Conservation (phyloP, 1,140 invertebrate genomes). For the Zaprionus davidi region DNA sequence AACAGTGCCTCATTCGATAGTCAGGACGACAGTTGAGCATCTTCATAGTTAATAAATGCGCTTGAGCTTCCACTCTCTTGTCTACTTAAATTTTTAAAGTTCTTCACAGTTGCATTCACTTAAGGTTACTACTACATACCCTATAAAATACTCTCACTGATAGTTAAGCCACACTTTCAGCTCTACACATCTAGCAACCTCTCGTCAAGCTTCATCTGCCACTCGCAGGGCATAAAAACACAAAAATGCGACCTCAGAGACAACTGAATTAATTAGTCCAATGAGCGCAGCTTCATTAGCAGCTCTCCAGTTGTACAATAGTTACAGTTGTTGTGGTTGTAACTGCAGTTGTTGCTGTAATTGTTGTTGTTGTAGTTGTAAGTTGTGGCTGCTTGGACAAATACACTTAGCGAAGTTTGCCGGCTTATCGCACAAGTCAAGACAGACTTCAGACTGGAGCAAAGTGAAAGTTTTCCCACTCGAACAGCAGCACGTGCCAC, state of each 20-base stretch:
- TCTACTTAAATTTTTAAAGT: background rate
- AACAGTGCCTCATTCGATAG: background rate
- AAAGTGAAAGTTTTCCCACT: conserved; percentile 12
- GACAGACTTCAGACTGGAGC: background rate
- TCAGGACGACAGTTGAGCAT: background rate
- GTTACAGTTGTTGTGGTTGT: conserved; percentile 12
- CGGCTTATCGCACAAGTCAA: conserved; percentile 23
- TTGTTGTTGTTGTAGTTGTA: conserved; percentile 19
- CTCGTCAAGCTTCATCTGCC: background rate
- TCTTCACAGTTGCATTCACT: background rate
- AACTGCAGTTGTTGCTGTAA: conserved; percentile 10
- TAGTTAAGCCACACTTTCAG: background rate
- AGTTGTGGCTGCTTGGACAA: conserved; percentile 5
- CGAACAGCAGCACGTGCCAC: background rate
- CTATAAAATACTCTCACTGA: background rate
- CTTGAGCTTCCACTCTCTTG: background rate
- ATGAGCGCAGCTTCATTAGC: conserved; percentile 68
- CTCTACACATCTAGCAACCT: fast-evolving
- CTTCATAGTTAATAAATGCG: background rate
- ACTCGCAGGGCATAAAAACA: conserved; percentile 19
- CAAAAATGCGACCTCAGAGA: conserved; percentile 52
- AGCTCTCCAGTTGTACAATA: conserved; percentile 4
- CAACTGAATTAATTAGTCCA: conserved; percentile 70
- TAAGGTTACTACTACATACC: background rate
- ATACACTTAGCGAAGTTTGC: conserved; percentile 39